Percentiles rank a stretch among this genome's conserved stretches.
Evolutionary conservation across 2,113 vertebrate species (phyloP).

Genomic region (Aythya baeri): DNA sequence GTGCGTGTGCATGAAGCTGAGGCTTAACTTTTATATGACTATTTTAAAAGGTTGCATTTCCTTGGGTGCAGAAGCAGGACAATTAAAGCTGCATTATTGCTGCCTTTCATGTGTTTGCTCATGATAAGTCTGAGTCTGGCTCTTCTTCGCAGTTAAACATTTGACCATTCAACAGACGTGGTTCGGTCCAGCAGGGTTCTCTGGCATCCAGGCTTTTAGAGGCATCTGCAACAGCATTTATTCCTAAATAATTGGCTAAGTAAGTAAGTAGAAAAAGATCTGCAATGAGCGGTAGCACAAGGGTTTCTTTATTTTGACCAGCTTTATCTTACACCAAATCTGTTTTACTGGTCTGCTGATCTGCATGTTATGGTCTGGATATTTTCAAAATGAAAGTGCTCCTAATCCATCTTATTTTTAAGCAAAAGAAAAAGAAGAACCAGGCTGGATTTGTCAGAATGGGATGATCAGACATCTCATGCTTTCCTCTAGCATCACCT

Average conservation of each 20-base stretch:
- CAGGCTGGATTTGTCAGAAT: neutral
- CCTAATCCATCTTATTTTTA: neutral
- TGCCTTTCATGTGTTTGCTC: neutral
- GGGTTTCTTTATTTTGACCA: neutral
- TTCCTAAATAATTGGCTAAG: neutral
- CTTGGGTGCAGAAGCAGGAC: neutral
- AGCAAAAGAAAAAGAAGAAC: neutral
- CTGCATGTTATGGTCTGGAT: neutral
- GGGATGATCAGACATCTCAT: neutral
- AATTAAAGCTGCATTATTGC: neutral
- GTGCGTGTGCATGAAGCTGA: neutral
- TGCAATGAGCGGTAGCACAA: neutral
- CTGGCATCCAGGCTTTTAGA: neutral
- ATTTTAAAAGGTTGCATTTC: neutral
- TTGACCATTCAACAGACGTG: neutral
- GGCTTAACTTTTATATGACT: neutral
- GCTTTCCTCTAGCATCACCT: neutral
- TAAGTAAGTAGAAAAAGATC: neutral
- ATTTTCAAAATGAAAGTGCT: neutral
- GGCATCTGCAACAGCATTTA: neutral
- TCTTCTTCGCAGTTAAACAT: neutral
- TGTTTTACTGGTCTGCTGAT: neutral
- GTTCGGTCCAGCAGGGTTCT: neutral
- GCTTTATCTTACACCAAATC: neutral
- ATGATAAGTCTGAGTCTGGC: neutral